These are phyloP conservation scores for Tetrapedia diversipes DNA, from an alignment of 2,888 invertebrate species.

Conservation along the genomic window DNA sequence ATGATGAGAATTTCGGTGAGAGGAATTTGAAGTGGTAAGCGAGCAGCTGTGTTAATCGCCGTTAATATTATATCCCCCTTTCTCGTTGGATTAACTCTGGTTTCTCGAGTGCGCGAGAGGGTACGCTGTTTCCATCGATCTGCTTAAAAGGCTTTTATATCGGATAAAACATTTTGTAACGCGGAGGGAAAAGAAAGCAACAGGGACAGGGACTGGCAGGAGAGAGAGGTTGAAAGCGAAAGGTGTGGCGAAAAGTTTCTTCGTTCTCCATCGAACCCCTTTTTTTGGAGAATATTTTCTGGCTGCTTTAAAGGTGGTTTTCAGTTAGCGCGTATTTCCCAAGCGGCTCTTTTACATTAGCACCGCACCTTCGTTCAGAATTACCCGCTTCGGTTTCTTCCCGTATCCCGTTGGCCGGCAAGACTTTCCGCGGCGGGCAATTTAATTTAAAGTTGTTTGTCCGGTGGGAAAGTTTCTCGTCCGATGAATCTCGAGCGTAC, in stretches of 20 bases:
- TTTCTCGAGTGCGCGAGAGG: background rate
- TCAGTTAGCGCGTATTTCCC: constrained; percentile 28
- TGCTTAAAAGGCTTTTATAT: too few species aligned
- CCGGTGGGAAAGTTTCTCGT: constrained; percentile 61
- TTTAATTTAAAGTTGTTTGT: constrained; percentile 77
- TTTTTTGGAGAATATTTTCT: constrained; percentile 9
- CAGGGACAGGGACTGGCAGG: background rate
- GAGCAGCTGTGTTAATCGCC: background rate
- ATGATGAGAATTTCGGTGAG: constrained; percentile 5
- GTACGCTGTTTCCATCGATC: background rate
- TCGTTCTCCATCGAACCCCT: background rate
- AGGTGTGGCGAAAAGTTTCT: constrained; percentile 4
- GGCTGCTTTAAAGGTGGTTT: constrained; percentile 11
- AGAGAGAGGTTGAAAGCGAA: background rate
- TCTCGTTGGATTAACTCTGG: background rate
- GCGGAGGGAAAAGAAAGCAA: too few species aligned
- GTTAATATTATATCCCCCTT: constrained; percentile 5
- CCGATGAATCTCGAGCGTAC: constrained; percentile 58
- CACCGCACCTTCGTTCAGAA: constrained; percentile 10
- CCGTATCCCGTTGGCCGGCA: constrained; percentile 2
- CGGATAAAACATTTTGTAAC: background rate
- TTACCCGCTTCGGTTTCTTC: constrained; percentile 34
- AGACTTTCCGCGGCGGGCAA: constrained; percentile 63
- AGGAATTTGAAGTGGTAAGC: background rate
- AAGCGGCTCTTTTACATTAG: constrained; percentile 34